Base-by-base conservation (phyloP, 2,113 vertebrate species). In the Pterocles orientalis region DNA sequence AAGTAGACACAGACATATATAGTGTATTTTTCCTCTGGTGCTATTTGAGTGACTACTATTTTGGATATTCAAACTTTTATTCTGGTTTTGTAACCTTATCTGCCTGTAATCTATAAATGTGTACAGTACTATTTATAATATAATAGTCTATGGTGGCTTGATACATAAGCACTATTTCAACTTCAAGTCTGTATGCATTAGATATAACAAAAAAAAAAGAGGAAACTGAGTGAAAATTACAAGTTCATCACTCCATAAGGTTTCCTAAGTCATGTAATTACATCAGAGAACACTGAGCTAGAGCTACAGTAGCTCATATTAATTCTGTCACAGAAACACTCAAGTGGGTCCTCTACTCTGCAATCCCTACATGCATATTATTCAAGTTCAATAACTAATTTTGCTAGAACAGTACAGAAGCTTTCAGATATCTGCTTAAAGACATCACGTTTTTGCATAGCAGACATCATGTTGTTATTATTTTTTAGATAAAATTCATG, bases 271-370 rank as follows among this genome's bases (percentile, higher is more conserved):
- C 56, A 33, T 71, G 5, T 60, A 84, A 88, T 94, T 81, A 31
- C 43, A 88, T 47, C 51, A 86, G 45, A 47, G 75, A 82, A 68
- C 29, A 64, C 12, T 57, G 36, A 90, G 10, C 33, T 78, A 58
- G 70, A 90, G 51, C 56, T 86, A 33, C 43, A 66, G n/a, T 14
- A 86, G 23, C 12, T 93, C 1, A 0, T 86, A 58, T 78, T 71
- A 93, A 78, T 92, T 90, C 76, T 92, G 41, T 68, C 61, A 50
- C 6, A 48, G 69, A 73, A 95, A 76, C 54, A 73, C 57, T 95
- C 39, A 82, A 96, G 86, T 81, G 36, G 36, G 6, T 90, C 15
- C 23, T 87, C 68, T 81, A 80, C 31, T 25, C 29, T 94, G 41
- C 34, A 91, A 66, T 58, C 18, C 45, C 61, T 86, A 72, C 53